Evolutionary conservation across 2,888 invertebrate genomes (phyloP).

Genomic region (Apodemia mormo): DNA sequence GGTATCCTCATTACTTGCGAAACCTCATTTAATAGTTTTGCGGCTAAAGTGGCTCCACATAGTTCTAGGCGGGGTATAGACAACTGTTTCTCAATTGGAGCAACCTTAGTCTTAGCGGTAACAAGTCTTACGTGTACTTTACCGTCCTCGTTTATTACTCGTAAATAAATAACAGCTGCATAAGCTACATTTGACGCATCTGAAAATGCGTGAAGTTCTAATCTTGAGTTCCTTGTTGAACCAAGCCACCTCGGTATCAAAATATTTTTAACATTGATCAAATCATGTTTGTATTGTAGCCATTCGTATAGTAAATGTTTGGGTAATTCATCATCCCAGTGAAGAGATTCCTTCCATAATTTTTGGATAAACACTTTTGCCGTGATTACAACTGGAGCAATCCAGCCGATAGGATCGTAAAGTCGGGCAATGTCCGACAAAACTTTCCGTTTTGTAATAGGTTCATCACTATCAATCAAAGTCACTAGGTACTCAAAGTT

Average conservation of each 20-base stretch:
- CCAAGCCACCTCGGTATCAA: conserved; percentile 23
- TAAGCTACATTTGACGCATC: too few species aligned
- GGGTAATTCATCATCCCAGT: conserved; percentile 28
- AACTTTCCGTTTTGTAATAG: conserved; percentile 26
- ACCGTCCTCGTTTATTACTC: too few species aligned
- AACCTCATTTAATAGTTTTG: too few species aligned
- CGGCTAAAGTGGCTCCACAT: too few species aligned
- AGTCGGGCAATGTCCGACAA: conserved; percentile 33
- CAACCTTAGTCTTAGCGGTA: too few species aligned
- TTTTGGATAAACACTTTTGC: conserved; percentile 33
- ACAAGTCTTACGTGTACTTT: too few species aligned
- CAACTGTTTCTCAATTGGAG: too few species aligned
- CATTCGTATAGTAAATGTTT: conserved; percentile 22
- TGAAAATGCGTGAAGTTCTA: too few species aligned
- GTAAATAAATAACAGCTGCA: too few species aligned
- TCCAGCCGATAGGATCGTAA: conserved; percentile 36
- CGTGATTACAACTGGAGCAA: conserved; percentile 29
- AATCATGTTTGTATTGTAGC: conserved; percentile 12
- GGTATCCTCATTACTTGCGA: too few species aligned
- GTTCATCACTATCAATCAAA: background rate
- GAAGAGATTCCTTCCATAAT: conserved; percentile 26
- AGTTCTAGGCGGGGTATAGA: too few species aligned
- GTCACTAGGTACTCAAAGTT: background rate
- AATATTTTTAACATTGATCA: conserved; percentile 5
- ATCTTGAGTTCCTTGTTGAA: too few species aligned